Evolutionary conservation across 2,113 vertebrate genomes (phyloP), one percentile per base, ranked within the genome.

Genomic region (Chionodraco myersi): DNA sequence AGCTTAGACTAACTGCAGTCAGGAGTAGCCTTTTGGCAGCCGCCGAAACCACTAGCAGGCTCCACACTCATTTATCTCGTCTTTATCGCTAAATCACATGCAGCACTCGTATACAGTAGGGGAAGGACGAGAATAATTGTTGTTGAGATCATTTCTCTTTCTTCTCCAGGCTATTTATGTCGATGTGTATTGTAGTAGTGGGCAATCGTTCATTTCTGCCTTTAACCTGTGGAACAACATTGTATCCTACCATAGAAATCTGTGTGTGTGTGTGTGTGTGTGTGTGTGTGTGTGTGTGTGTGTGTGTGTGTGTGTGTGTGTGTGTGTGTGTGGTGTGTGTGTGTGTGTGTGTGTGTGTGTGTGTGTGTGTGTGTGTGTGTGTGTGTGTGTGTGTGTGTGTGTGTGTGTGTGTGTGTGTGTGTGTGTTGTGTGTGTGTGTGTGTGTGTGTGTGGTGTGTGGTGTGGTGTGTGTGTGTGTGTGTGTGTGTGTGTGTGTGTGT

Each of bases 11-110:
- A 75, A 95, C 91, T 91, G 94, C 91, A 95, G 93, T 84, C 92
- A 86, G 91, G 91, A 91, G 61, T 77, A 91, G 94, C 93, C 91
- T 72, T 94, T 94, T 95, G 95, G 94, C 96, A 95, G 96, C 95
- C 94, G 88, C 94, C 88, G 87, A 85, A 94, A 94, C 89, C 95
- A 73, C 87, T 84, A 87, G 91, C 91, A 84, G 92, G 93, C 96
- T 95, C 95, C 92, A 92, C 92, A 89, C 82, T 92, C 95, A 96
- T 96, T 96, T 96, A 97, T 97, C 96, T 96, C 92, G 81, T 95
- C 94, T 96, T 95, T 96, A 96, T 97, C 96, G 93, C 92, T 92
- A 94, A 96, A 97, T 97, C 93, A 89, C 95, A 96, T 91, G 90
- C 92, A 84, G 94, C 89, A 86, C 94, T 94, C 93, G 90, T 90